Conservation (phyloP, 2,113 vertebrate genomes). For the Proteles cristata region DNA sequence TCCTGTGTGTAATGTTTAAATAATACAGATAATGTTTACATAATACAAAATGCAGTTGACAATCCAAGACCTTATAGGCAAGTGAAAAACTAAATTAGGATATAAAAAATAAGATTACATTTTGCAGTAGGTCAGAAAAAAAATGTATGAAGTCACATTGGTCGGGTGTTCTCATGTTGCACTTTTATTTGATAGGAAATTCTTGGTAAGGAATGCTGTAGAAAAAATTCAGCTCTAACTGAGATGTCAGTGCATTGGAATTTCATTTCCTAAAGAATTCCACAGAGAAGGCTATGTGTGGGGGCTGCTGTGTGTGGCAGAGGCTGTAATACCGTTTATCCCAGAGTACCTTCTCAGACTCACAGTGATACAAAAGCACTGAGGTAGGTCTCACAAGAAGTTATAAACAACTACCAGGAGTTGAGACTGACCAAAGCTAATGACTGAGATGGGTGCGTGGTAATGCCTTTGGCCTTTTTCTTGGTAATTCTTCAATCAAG, state of each 20-base stretch:
- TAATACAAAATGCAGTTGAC: neutral
- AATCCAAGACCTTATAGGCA: neutral
- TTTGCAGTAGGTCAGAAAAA: neutral
- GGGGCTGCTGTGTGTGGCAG: neutral
- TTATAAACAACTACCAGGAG: neutral
- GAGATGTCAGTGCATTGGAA: neutral
- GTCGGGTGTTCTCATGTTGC: neutral
- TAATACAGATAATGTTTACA: neutral
- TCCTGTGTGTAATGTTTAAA: neutral
- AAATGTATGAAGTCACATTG: neutral
- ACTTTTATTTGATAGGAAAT: constrained; percentile 5
- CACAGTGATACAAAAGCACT: neutral
- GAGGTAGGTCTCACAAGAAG: neutral
- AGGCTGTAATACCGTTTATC: neutral
- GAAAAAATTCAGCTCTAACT: neutral
- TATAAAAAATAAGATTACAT: neutral
- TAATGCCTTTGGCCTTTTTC: neutral
- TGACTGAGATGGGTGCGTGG: neutral
- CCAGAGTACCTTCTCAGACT: neutral
- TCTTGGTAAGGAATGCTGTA: neutral
- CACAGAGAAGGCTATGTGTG: neutral
- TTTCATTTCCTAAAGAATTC: constrained; percentile 26
- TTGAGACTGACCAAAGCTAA: neutral
- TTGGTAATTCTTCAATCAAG: neutral
- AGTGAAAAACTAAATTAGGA: neutral